Base-by-base conservation (phyloP, 2,113 vertebrate genomes). In the Manacus vitellinus region DNA sequence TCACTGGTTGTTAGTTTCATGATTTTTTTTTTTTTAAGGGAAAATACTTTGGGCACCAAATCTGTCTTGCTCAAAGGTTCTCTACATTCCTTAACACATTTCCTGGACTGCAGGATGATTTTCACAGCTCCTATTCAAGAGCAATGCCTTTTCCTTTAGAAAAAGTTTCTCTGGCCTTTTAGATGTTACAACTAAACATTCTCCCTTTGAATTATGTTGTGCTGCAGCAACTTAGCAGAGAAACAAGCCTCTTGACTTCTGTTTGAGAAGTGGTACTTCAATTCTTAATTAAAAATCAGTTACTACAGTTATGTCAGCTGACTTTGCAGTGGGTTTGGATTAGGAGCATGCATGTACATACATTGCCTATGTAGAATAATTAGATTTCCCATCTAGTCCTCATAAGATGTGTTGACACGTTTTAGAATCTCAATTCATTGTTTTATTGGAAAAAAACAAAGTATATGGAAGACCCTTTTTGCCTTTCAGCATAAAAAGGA, bases 141-240 rank as follows among this genome's bases (percentile, higher is more conserved):
- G 6, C 27, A 55, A 9, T 31, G 21, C 8, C 14, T 65, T 93
- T 88, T 85, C 24, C 21, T 37, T 56, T 66, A 37, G 6, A 52
- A 82, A 55, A 33, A 20, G 11, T 28, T 55, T 11, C 30, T 21
- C 3, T 28, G 4, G 8, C 59, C 17, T 73, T 25, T 74, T 23
- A 55, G 16, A 19, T 76, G 24, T 61, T 79, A 9, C n/a, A 63
- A 9, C 20, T 63, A 15, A 20, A 24, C 8, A 1, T 44, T 86
- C 19, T 86, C 4, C 6, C 12, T 77, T 76, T 44, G 59, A 77
- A 39, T 14, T 47, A 11, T 0, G 0, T 35, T 59, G 16, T 63
- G 54, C 47, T 91, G 51, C 51, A 83, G 43, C 15, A 65, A 20
- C 33, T 54, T 58, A 77, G 31, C 46, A 70, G 23, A 92, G 51